Evolutionary conservation across 2,113 vertebrate species (phyloP).

Genomic region (Ibidorhyncha struthersii): DNA sequence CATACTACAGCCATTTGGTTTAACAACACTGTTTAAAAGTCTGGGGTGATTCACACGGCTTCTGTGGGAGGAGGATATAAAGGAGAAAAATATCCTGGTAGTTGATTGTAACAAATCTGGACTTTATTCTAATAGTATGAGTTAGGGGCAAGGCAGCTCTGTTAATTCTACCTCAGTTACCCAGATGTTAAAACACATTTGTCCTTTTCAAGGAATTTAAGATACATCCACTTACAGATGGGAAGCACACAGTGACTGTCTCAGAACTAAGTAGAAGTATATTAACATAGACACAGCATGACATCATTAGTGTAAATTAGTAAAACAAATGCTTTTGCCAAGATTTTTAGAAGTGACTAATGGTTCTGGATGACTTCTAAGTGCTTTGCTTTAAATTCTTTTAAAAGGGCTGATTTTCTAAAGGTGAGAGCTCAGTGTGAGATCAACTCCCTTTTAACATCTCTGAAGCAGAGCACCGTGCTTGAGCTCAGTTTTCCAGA

Average conservation of each 20-base stretch:
- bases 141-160: not conserved
- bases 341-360: not conserved
- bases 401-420: not conserved
- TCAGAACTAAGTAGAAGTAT: not conserved
- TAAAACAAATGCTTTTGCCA: conserved; percentile 29
- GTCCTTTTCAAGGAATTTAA: not conserved
- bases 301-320: not conserved
- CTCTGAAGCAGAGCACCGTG: not conserved
- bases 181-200: not conserved
- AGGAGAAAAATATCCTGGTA: not conserved
- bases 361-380: not conserved
- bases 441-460: not conserved
- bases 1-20: not conserved
- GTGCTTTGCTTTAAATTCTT: not conserved
- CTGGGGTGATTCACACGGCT: not conserved
- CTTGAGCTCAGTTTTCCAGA: not conserved
- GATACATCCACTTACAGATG: not conserved
- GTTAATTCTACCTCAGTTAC: not conserved
- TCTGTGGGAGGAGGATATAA: not conserved
- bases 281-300: not conserved
- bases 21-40: not conserved
- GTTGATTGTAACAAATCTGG: not conserved
- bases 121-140: not conserved
- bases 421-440: conserved; percentile 8
- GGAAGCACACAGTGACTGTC: not conserved